A percentile compares a stretch with the other conserved stretches of the same genome.
These are phyloP conservation scores for Alces alces DNA, from an alignment of 2,113 vertebrate species.

Conservation along the genomic window DNA sequence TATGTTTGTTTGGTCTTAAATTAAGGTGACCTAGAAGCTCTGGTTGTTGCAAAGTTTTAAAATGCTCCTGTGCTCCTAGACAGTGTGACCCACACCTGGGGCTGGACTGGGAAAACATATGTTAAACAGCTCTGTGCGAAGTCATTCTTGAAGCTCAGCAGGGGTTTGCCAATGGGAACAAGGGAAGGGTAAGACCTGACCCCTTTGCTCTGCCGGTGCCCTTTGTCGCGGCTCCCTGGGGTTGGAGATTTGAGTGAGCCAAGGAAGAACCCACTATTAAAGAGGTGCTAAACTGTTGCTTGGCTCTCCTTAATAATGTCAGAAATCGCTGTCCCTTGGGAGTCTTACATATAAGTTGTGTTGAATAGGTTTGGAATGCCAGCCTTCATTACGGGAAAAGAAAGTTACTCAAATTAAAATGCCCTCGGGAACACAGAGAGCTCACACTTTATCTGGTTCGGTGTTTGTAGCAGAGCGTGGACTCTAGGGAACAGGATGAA, in stretches of 20 bases:
- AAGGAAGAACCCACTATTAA: background rate
- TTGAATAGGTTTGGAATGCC: background rate
- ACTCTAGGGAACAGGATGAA: rapidly evolving
- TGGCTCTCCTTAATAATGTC: background rate
- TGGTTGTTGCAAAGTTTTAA: background rate
- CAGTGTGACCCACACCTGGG: background rate
- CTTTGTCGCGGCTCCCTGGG: background rate
- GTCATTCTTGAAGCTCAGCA: background rate
- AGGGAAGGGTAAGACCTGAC: background rate
- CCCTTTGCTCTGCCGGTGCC: background rate
- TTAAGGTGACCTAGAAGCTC: background rate
- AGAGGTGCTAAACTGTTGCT: background rate
- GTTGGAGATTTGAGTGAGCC: background rate
- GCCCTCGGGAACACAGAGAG: background rate
- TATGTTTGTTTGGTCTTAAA: background rate
- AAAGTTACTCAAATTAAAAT: background rate
- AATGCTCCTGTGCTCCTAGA: background rate
- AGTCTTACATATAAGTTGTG: background rate
- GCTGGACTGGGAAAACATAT: background rate
- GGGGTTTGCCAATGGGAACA: background rate
- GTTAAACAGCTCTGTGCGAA: background rate
- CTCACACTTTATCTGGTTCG: background rate
- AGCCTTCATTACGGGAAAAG: background rate
- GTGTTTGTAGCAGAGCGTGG: background rate
- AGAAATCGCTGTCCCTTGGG: background rate